Conservation (phyloP, 2,888 invertebrate species). For the Leptothorax acervorum region DNA sequence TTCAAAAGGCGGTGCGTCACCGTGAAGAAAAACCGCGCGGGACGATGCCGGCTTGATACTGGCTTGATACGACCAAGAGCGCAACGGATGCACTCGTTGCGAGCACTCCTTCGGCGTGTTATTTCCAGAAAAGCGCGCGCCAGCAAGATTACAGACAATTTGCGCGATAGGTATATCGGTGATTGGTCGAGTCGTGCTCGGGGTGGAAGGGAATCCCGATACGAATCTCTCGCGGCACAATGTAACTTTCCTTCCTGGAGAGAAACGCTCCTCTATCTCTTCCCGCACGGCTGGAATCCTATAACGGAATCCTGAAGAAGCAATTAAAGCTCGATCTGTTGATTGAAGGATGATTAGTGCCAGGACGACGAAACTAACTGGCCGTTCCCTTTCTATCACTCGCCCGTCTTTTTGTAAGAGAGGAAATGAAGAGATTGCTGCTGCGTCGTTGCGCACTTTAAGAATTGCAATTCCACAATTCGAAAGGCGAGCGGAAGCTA, state of each 20-base stretch:
- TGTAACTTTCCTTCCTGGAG: slow-evolving; percentile 51
- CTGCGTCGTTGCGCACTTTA: neutral
- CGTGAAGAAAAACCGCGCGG: neutral
- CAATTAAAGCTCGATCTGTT: slow-evolving; percentile 63
- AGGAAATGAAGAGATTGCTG: slow-evolving; percentile 29
- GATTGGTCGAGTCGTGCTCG: slow-evolving; percentile 23
- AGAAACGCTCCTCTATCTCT: slow-evolving; percentile 9
- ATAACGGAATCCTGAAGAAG: slow-evolving; percentile 69
- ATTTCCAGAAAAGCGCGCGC: slow-evolving; percentile 42
- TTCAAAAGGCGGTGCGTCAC: slow-evolving; percentile 26
- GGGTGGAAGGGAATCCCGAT: slow-evolving; percentile 20
- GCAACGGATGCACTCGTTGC: slow-evolving; percentile 17
- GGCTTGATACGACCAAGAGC: slow-evolving; percentile 1
- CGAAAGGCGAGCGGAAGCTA: slow-evolving; percentile 15
- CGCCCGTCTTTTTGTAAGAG: neutral
- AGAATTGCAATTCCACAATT: slow-evolving; percentile 9
- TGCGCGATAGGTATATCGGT: slow-evolving; percentile 10
- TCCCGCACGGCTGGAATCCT: slow-evolving; percentile 39
- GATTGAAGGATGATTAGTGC: slow-evolving; percentile 28
- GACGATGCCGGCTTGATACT: neutral
- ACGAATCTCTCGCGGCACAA: slow-evolving; percentile 36
- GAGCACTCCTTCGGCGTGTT: slow-evolving; percentile 24
- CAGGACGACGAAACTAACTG: slow-evolving; percentile 21
- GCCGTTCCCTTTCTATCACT: slow-evolving; percentile 5
- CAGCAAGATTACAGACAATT: slow-evolving; percentile 44